Percentiles rank a stretch among this genome's conserved stretches.
These are phyloP conservation scores for Caerostris extrusa DNA, from an alignment of 1,140 invertebrate species.

Conservation along the genomic window DNA sequence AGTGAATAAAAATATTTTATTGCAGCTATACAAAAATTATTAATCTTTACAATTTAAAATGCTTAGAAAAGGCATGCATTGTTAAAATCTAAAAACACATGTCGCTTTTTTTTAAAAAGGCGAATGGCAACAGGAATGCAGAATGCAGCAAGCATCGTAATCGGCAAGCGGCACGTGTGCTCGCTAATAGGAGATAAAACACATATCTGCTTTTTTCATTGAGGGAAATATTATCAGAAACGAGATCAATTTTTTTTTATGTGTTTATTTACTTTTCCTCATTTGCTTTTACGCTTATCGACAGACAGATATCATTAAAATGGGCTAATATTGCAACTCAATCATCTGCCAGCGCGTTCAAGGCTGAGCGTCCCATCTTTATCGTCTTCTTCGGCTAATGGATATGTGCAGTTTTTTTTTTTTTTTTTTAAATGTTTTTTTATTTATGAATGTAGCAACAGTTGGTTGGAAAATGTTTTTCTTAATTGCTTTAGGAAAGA, in stretches of 20 bases:
- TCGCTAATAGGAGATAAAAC: not conserved
- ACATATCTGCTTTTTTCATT: not conserved
- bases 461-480: not conserved
- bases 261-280: constrained; percentile 15
- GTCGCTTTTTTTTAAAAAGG: not conserved
- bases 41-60: not conserved
- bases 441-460: not conserved
- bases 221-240: constrained; percentile 2
- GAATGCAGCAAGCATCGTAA: not conserved
- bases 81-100: not conserved
- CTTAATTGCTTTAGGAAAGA: not conserved
- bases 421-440: not conserved
- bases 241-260: not conserved
- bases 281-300: constrained; percentile 12
- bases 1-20: too few relatives aligned
- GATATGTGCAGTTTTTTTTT: not conserved
- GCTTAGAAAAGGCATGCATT: not conserved
- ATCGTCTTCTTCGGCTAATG: not conserved
- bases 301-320: constrained; percentile 32
- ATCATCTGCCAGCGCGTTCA: not conserved
- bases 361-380: not conserved
- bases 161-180: not conserved
- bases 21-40: not conserved
- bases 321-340: constrained; percentile 12
- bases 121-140: not conserved